These are phyloP conservation scores for Rotaria socialis DNA, from an alignment of 2,888 invertebrate genomes.

Conservation along the genomic window DNA sequence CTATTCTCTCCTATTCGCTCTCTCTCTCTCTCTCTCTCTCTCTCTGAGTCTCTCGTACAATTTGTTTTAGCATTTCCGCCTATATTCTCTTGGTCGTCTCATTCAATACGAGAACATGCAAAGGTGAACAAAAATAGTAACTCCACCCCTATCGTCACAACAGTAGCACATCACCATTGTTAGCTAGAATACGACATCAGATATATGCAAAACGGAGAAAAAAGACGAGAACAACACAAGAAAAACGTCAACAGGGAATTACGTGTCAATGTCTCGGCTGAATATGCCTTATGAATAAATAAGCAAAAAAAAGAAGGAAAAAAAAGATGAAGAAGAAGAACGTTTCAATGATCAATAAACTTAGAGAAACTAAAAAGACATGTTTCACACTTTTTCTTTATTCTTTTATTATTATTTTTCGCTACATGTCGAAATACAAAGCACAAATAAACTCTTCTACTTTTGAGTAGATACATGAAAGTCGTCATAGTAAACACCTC, in stretches of 20 bases:
- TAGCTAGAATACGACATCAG: background rate
- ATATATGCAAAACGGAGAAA: background rate
- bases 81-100: background rate
- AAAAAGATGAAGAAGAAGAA: background rate
- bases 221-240: background rate
- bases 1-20: too few relatives aligned
- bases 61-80: conserved; percentile 23
- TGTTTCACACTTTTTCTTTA: background rate
- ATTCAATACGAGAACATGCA: background rate
- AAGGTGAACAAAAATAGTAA: conserved; percentile 6
- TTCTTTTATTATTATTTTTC: conserved; percentile 11
- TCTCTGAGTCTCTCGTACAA: background rate
- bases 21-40: background rate
- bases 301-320: background rate
- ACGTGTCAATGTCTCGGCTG: conserved; percentile 6
- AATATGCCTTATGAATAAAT: conserved; percentile 10
- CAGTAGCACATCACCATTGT: background rate
- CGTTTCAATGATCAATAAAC: conserved; percentile 6
- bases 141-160: conserved; percentile 1
- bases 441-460: background rate
- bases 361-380: background rate
- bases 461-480: conserved; percentile 19
- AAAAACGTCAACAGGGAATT: conserved; percentile 2
- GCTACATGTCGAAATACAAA: conserved; percentile 1
- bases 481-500: conserved; percentile 27